Evolutionary conservation across 2,113 vertebrate species (phyloP).

Genomic region (Chlorocebus sabaeus): DNA sequence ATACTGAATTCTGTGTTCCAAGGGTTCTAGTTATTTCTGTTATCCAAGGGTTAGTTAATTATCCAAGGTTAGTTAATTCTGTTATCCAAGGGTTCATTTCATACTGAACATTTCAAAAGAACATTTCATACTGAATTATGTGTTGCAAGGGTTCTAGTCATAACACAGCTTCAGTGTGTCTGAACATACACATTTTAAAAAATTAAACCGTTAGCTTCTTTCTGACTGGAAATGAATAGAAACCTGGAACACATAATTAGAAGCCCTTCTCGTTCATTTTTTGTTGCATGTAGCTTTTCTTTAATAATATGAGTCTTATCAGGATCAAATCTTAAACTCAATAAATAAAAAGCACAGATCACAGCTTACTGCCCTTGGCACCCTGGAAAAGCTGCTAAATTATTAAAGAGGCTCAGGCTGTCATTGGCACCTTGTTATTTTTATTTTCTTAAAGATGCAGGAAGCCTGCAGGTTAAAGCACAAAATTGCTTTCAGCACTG

Average conservation of each 20-base stretch:
- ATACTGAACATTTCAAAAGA: not conserved
- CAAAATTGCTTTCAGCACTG: not conserved
- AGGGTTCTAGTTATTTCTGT: not conserved
- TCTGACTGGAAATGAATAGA: not conserved
- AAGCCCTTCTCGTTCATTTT: conserved; percentile 13
- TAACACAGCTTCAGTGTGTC: not conserved
- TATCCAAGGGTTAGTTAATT: too few species aligned
- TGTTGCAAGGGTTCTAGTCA: not conserved
- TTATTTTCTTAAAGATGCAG: conserved; percentile 29
- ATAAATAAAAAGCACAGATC: not conserved
- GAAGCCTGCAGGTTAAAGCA: conserved; percentile 3
- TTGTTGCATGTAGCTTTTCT: not conserved
- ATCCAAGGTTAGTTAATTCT: too few species aligned
- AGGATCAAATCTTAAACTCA: conserved; percentile 12
- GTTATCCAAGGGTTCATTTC: too few species aligned
- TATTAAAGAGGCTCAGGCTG: not conserved
- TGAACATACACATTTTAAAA: not conserved
- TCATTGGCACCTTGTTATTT: not conserved
- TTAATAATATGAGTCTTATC: not conserved
- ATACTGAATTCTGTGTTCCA: conserved; percentile 2
- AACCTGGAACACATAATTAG: not conserved
- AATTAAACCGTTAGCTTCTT: not conserved
- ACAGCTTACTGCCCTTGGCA: not conserved
- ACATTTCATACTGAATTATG: conserved; percentile 12
- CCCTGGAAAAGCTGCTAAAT: not conserved